Conservation (phyloP, 2,797 vertebrate species). For the Poeciliopsis infans region DNA sequence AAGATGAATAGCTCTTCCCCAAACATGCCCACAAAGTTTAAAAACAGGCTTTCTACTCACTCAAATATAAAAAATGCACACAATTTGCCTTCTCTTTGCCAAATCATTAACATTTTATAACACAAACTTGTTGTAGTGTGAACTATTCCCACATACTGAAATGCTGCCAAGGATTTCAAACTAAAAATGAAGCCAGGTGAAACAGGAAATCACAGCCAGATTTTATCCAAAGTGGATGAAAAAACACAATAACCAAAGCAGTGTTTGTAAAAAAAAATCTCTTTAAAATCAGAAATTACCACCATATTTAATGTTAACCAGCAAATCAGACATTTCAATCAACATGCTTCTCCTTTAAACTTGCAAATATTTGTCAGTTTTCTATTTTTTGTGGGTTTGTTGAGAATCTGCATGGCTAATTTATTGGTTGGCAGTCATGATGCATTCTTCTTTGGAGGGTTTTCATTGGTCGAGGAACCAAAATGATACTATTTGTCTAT, state of each 20-base stretch:
- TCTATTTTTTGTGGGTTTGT: not conserved
- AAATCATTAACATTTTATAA: not conserved
- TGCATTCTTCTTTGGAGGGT: not conserved
- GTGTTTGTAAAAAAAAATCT: not conserved
- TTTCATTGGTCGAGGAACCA: not conserved
- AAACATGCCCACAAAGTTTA: not conserved
- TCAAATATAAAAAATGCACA: constrained; percentile 1
- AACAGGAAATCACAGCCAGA: not conserved
- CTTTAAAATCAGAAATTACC: not conserved
- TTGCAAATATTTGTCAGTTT: not conserved
- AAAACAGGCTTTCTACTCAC: not conserved
- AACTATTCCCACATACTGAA: not conserved
- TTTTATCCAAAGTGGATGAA: not conserved
- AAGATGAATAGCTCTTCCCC: constrained; percentile 6
- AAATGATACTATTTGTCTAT: not conserved
- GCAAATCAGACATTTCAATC: not conserved
- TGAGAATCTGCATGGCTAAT: not conserved
- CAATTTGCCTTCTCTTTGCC: not conserved
- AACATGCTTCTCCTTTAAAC: not conserved
- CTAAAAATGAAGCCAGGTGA: not conserved
- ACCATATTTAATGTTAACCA: not conserved
- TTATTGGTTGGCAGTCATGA: not conserved
- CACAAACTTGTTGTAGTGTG: not conserved
- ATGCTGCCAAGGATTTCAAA: not conserved
- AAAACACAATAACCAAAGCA: not conserved